These are phyloP conservation scores for Carassius carassius DNA, from an alignment of 2,113 vertebrate genomes.

Conservation along the genomic window DNA sequence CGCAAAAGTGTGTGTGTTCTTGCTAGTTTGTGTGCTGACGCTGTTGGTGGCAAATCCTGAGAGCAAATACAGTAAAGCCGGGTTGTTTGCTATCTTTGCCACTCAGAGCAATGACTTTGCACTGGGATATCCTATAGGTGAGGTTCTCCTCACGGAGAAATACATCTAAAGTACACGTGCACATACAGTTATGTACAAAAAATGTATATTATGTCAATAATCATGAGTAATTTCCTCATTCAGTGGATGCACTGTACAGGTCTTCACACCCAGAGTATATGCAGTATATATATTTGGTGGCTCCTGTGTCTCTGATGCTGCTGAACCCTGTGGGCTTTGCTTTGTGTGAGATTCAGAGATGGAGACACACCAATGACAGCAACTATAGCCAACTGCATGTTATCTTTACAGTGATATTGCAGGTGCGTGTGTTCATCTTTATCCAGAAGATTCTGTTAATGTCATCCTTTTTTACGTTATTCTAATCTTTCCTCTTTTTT, in stretches of 20 bases:
- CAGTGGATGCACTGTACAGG: conserved; percentile 85
- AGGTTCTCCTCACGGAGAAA: conserved; percentile 55
- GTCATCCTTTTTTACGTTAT: neutral
- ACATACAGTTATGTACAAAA: conserved; percentile 85
- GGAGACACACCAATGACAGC: conserved; percentile 79
- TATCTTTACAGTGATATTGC: conserved; percentile 84
- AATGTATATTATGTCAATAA: neutral
- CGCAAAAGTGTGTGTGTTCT: conserved; percentile 92
- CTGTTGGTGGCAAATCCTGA: conserved; percentile 88
- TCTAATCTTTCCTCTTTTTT: neutral
- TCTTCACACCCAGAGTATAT: conserved; percentile 93
- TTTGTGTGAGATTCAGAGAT: conserved; percentile 96
- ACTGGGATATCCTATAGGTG: conserved; percentile 96
- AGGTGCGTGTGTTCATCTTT: conserved; percentile 60
- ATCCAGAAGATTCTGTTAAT: neutral
- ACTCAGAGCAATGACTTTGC: conserved; percentile 99
- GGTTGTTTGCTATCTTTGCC: conserved; percentile 95
- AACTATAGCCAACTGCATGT: conserved; percentile 85
- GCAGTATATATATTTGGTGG: conserved; percentile 97
- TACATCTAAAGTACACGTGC: neutral
- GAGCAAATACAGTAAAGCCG: conserved; percentile 90
- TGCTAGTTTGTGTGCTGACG: conserved; percentile 86
- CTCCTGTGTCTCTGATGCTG: conserved; percentile 96
- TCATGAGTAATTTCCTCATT: neutral
- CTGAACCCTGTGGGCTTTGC: conserved; percentile 96